Conservation (phyloP, 2,797 vertebrate species). For the Ctenochaetus hawaiiensis region DNA sequence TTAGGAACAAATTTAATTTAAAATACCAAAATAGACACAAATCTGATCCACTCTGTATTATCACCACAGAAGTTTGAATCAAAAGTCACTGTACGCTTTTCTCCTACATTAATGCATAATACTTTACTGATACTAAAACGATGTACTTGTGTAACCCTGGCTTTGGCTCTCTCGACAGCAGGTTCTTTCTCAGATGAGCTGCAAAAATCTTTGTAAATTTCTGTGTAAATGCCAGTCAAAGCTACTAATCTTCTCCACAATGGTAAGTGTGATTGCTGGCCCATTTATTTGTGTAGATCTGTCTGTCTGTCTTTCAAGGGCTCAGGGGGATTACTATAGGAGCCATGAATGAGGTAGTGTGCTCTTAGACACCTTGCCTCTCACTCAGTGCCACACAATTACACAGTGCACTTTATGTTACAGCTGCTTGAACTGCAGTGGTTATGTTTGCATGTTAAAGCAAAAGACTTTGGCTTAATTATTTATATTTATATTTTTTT, state of each 20-base stretch:
- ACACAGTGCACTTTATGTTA: not conserved
- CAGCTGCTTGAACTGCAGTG: not conserved
- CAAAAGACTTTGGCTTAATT: not conserved
- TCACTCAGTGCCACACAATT: constrained; percentile 21
- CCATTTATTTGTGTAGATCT: constrained; percentile 25
- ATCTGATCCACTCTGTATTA: not conserved
- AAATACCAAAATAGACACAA: constrained; percentile 5
- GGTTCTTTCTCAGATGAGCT: constrained; percentile 3
- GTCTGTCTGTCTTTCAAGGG: constrained; percentile 34
- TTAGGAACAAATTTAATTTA: not conserved
- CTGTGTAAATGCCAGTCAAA: constrained; percentile 34
- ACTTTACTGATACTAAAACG: no score
- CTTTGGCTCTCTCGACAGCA: not conserved
- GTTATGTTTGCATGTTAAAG: not conserved
- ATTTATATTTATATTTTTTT: not conserved
- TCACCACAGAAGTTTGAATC: not conserved
- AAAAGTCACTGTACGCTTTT: constrained; percentile 10
- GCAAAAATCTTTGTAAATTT: constrained; percentile 22
- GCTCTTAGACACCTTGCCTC: not conserved
- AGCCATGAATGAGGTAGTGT: constrained; percentile 1
- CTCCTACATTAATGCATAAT: not conserved
- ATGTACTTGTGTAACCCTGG: no score
- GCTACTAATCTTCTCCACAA: constrained; percentile 25
- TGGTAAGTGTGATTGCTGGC: constrained; percentile 18
- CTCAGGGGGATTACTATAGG: constrained; percentile 1